Percentiles rank a stretch among this genome's conserved stretches.
These are phyloP conservation scores for Albula glossodonta DNA, from an alignment of 2,113 vertebrate genomes.

Conservation along the genomic window DNA sequence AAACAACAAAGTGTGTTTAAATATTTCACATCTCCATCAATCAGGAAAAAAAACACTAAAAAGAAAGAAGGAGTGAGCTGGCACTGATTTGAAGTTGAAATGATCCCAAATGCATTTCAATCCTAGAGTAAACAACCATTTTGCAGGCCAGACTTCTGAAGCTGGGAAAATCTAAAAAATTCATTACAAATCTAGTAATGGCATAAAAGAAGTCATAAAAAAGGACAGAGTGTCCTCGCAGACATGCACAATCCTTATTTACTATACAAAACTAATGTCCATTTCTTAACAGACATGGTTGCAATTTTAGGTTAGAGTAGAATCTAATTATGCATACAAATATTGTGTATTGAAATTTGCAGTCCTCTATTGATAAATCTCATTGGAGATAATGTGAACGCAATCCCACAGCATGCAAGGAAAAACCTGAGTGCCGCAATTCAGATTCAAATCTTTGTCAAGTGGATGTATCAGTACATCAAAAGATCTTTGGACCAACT, in stretches of 20 bases:
- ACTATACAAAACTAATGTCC: neutral
- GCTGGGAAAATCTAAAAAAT: constrained; percentile 66
- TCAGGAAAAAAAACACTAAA: constrained; percentile 46
- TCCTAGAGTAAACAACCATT: constrained; percentile 70
- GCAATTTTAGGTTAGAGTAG: neutral
- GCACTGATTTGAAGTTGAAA: constrained; percentile 74
- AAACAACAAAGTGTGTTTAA: constrained; percentile 87
- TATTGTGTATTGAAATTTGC: neutral
- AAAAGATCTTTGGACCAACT: neutral
- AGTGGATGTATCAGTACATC: neutral
- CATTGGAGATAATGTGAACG: neutral
- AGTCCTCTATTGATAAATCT: neutral
- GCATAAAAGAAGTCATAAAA: neutral
- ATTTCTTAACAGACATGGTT: neutral
- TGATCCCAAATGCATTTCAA: constrained; percentile 74
- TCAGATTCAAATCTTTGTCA: neutral
- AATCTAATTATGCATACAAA: neutral
- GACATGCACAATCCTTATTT: neutral
- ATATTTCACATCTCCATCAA: constrained; percentile 82
- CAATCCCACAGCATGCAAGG: neutral
- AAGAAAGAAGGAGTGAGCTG: constrained; percentile 67
- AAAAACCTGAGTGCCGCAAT: neutral
- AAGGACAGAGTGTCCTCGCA: neutral
- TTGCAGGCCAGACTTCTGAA: constrained; percentile 62
- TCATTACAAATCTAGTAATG: constrained; percentile 26